A percentile compares a stretch with the other conserved stretches of the same genome.
phyloP scores from a whole-genome alignment of 2,113 vertebrate genomes.

The Pycnonotus jocosus region DNA sequence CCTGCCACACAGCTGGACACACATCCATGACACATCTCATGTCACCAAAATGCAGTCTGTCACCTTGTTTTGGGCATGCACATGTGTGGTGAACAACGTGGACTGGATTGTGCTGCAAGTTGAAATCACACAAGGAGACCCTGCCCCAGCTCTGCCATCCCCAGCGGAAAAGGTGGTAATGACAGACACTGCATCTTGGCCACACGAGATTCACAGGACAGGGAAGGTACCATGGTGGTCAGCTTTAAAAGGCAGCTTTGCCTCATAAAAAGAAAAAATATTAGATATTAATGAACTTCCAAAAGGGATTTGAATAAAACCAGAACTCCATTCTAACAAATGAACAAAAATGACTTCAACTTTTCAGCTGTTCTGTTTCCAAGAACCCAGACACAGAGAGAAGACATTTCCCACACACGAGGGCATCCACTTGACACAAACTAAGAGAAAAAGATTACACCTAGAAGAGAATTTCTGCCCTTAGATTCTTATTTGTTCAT shows the following conservation, averaged over 20 bases:
- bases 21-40: neutral
- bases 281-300: neutral
- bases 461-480: neutral
- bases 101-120: neutral
- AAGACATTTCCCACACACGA: neutral
- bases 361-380: neutral
- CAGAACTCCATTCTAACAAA: neutral
- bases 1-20: neutral
- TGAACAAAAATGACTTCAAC: neutral
- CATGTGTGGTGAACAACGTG: neutral
- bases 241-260: neutral
- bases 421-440: neutral
- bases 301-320: neutral
- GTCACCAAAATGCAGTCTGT: neutral
- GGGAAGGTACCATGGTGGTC: neutral
- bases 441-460: neutral
- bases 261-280: neutral
- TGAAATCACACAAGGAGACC: neutral
- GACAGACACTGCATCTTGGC: slow-evolving; percentile 2
- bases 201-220: neutral
- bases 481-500: neutral
- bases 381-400: neutral
- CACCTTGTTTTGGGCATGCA: neutral
- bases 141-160: neutral
- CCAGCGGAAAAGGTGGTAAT: neutral